phyloP scores from a whole-genome alignment of 2,888 invertebrate species.

The Adela reaumurella region DNA sequence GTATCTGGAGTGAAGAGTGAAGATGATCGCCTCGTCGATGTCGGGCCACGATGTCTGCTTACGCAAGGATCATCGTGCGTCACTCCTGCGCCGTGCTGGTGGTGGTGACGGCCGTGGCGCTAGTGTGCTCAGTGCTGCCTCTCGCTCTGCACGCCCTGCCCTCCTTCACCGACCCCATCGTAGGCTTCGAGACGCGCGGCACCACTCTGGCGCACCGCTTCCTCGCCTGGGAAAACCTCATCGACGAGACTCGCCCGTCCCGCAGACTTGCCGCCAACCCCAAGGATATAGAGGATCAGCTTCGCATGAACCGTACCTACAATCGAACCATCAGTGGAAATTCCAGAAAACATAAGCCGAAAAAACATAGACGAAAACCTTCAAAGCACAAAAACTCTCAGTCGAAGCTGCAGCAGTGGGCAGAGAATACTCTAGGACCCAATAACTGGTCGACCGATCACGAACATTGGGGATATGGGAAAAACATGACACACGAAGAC shows the following conservation, averaged over 20 bases:
- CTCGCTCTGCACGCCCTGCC: conserved; percentile 52
- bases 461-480: conserved; percentile 57
- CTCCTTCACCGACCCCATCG: conserved; percentile 81
- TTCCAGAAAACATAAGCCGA: conserved; percentile 23
- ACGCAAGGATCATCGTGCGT: conserved; percentile 49
- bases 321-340: conserved; percentile 29
- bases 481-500: conserved; percentile 55
- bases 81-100: conserved; percentile 43
- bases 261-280: conserved; percentile 72
- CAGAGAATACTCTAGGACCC: conserved; percentile 14
- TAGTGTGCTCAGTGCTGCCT: conserved; percentile 38
- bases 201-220: conserved; percentile 76
- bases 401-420: conserved; percentile 28
- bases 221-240: conserved; percentile 81
- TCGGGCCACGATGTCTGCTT: conserved; percentile 23
- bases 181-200: conserved; percentile 93
- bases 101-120: conserved; percentile 33
- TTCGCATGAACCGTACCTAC: conserved; percentile 42
- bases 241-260: conserved; percentile 68
- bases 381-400: conserved; percentile 33
- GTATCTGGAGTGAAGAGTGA: too few species aligned
- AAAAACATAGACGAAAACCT: conserved; percentile 23
- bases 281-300: conserved; percentile 56
- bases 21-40: too few species aligned
- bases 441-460: conserved; percentile 33